Evolutionary conservation across 2,888 invertebrate genomes (phyloP).

Genomic region (Aphrophora alni): DNA sequence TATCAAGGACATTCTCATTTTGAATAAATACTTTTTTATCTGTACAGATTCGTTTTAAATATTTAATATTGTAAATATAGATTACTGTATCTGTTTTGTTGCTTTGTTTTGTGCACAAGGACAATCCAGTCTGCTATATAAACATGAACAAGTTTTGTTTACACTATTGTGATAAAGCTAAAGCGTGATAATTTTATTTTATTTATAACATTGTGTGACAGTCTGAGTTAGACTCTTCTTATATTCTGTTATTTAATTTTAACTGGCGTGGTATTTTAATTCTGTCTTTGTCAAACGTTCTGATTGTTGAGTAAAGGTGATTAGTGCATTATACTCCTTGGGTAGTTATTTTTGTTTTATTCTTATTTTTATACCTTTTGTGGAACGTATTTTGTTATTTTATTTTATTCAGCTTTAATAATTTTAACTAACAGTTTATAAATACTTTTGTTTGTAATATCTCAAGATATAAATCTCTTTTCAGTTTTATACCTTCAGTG

Average conservation of each 20-base stretch:
- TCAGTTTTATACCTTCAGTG: too few species aligned
- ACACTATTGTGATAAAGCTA: constrained; percentile 46
- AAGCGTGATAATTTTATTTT: constrained; percentile 42
- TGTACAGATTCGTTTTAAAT: background rate
- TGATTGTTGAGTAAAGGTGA: background rate
- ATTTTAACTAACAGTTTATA: too few species aligned
- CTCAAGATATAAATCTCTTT: too few species aligned
- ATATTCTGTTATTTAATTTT: background rate
- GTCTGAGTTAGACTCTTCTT: background rate
- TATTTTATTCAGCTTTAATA: too few species aligned
- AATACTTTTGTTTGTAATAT: too few species aligned
- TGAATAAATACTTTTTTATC: background rate
- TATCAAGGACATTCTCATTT: background rate
- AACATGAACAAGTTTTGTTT: background rate
- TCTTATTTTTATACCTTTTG: too few species aligned
- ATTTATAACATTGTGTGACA: constrained; percentile 11
- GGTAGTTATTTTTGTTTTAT: too few species aligned
- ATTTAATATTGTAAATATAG: background rate
- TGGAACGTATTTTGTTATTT: too few species aligned
- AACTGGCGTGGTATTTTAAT: background rate
- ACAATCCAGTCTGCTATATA: background rate
- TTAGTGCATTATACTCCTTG: background rate
- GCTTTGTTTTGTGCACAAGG: background rate
- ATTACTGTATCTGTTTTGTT: background rate
- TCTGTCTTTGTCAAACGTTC: background rate